Evolutionary conservation across 2,888 invertebrate genomes (phyloP).

Genomic region (Hyposoter didymator): DNA sequence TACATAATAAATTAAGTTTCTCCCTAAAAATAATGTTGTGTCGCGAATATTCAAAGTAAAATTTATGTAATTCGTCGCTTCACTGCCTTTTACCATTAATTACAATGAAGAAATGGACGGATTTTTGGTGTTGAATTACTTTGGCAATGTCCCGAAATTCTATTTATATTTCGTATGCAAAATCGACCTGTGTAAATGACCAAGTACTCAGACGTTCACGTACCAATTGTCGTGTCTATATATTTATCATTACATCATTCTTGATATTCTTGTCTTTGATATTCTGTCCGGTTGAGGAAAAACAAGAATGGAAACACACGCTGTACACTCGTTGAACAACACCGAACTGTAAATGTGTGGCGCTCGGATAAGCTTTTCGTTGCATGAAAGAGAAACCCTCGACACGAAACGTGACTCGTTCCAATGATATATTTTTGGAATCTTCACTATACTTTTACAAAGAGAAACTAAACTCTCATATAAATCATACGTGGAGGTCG

Average conservation of each 20-base stretch:
- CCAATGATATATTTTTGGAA: constrained; percentile 50
- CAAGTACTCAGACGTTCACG: not conserved
- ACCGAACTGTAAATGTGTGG: constrained; percentile 37
- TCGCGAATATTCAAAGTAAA: not conserved
- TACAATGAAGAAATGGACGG: not conserved
- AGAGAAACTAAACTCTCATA: constrained; percentile 12
- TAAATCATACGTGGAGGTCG: not conserved
- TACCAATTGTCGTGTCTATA: not conserved
- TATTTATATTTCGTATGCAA: not conserved
- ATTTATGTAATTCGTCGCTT: not conserved
- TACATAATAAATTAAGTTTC: not conserved
- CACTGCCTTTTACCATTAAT: not conserved
- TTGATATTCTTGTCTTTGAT: constrained; percentile 58
- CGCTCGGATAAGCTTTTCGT: constrained; percentile 7
- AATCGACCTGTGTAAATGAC: not conserved
- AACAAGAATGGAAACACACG: constrained; percentile 12
- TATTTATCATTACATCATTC: constrained; percentile 13
- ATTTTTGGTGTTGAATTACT: not conserved
- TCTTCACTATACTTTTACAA: constrained; percentile 12
- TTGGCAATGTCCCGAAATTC: not conserved
- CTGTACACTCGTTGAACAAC: constrained; percentile 32
- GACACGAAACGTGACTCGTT: constrained; percentile 49
- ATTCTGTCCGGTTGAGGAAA: constrained; percentile 29
- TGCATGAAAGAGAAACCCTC: constrained; percentile 10
- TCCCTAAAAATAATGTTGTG: not conserved